These are phyloP conservation scores for Aphrocallistes beatrix DNA, from an alignment of 37 sponge, comb jelly and placozoan genomes.

Conservation along the genomic window DNA sequence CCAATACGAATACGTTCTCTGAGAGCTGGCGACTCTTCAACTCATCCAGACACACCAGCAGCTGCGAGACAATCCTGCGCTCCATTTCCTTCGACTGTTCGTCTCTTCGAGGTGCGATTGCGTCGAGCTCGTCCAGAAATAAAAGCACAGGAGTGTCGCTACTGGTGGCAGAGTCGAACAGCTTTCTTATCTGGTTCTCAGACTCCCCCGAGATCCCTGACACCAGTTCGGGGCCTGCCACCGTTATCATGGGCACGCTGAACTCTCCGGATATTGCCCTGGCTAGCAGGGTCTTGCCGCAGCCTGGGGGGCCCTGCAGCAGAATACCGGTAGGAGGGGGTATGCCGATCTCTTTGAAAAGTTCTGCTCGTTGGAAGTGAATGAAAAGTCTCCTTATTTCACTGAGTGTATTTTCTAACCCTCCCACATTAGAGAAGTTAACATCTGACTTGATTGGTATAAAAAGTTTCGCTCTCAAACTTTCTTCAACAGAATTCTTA, in stretches of 20 bases:
- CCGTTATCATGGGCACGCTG: slow-evolving; percentile 60
- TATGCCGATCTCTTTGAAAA: slow-evolving; percentile 63
- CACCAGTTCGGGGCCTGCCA: slow-evolving; percentile 89
- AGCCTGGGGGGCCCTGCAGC: slow-evolving; percentile 94
- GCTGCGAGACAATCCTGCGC: slow-evolving; percentile 82
- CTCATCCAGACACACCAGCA: slow-evolving; percentile 73
- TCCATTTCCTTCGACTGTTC: slow-evolving; percentile 91
- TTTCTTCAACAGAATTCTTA: slow-evolving; percentile 8
- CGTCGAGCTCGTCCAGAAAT: slow-evolving; percentile 93
- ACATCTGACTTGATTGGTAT: slow-evolving; percentile 27
- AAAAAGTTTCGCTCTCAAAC: slow-evolving; percentile 20
- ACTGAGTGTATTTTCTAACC: slow-evolving; percentile 34
- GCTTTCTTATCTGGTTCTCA: slow-evolving; percentile 68
- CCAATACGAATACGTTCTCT: slow-evolving; percentile 60
- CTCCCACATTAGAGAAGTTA: slow-evolving; percentile 48
- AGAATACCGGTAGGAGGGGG: slow-evolving; percentile 75
- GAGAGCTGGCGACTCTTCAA: slow-evolving; percentile 18
- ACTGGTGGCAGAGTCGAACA: slow-evolving; percentile 64
- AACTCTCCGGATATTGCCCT: slow-evolving; percentile 94
- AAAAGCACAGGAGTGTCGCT: slow-evolving; percentile 62
- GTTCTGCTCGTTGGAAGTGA: slow-evolving; percentile 71
- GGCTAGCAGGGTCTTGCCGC: slow-evolving; percentile 94
- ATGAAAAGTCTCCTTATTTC: slow-evolving; percentile 61
- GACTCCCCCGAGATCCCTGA: slow-evolving; percentile 94
- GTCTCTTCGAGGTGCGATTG: slow-evolving; percentile 88